Evolutionary conservation across 2,797 vertebrate species (phyloP), one percentile per base, ranked within the genome.

Genomic region (Acropternis orthonyx): DNA sequence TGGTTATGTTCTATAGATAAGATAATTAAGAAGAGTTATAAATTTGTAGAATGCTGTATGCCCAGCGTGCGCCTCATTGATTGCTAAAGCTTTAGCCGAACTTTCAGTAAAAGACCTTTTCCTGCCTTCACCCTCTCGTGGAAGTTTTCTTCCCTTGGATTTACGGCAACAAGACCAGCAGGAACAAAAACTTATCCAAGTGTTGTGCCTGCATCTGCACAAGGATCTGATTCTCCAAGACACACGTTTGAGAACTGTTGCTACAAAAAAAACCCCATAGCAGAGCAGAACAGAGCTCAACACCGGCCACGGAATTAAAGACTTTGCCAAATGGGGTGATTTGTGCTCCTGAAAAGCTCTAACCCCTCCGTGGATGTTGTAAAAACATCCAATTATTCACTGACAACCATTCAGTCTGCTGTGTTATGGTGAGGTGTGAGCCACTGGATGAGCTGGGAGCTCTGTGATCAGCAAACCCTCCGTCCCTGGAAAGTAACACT

Each of bases 231-330:
- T 34, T 22, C 55, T 39, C 81, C 46, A 20, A 23, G 19, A 10
- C 34, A 13, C 1, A 0, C 11, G 7, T 11, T 14, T 54, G 58
- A 44, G 20, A 34, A 7, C 26, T 2, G 0, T 14, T 27, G 22
- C 21, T 39, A 27, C 11, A 16, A 17, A 58, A 83, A 44, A 22
- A n/a, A 46, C 19, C 19, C 9, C n/a, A 56, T 1, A 30, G 11
- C 0, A 16, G 48, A 81, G 37, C 18, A 5, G 43, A 59, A 30
- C 9, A 8, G 36, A 41, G 32, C 55, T 67, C 36, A 21, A 7
- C 17, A 30, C 16, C 32, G 21, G 52, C 52, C 32, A 20, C 27
- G 14, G 20, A 24, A 18, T 24, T 14, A 51, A 69, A 59, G n/a
- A 7, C 26, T 44, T 43, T 23, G 28, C 8, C 75, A 49, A 68